These are phyloP conservation scores for Gasteruption jaculator DNA, from an alignment of 2,888 invertebrate genomes.

Conservation along the genomic window DNA sequence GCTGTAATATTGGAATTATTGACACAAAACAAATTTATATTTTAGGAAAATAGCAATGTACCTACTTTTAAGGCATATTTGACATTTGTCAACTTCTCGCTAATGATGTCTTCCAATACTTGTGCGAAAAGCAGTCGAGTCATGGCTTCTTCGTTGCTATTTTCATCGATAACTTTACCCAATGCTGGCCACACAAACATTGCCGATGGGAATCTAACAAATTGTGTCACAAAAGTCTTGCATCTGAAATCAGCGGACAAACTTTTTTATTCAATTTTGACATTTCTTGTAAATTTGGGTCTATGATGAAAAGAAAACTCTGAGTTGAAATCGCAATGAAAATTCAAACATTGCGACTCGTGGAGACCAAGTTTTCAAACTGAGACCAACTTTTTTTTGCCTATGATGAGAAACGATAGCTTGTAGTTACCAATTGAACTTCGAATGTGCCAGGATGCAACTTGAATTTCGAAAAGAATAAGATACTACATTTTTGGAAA, in stretches of 20 bases:
- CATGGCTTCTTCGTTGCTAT: conserved; percentile 32
- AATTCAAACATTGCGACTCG: conserved; percentile 17
- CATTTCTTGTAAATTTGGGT: conserved; percentile 25
- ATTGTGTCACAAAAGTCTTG: conserved; percentile 38
- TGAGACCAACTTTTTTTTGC: conserved; percentile 39
- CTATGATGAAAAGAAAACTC: conserved; percentile 39
- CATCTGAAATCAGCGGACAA: conserved; percentile 33
- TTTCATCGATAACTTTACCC: conserved; percentile 35
- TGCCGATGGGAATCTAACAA: conserved; percentile 41
- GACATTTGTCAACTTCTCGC: conserved; percentile 37
- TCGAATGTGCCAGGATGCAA: too few relatives aligned
- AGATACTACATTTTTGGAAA: too few relatives aligned
- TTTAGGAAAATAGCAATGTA: background rate
- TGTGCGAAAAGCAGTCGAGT: conserved; percentile 41
- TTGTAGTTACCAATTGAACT: too few relatives aligned
- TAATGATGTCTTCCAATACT: conserved; percentile 39
- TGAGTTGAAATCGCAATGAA: conserved; percentile 29
- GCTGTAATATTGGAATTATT: conserved; percentile 2
- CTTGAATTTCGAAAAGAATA: too few relatives aligned
- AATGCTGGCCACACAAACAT: conserved; percentile 42
- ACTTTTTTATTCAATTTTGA: background rate
- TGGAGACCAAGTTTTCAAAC: conserved; percentile 50
- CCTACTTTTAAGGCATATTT: conserved; percentile 43
- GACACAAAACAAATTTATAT: background rate
- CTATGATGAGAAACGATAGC: conserved; percentile 45